Evolutionary conservation across 2,888 invertebrate species (phyloP).

Genomic region (Graphium colonna): DNA sequence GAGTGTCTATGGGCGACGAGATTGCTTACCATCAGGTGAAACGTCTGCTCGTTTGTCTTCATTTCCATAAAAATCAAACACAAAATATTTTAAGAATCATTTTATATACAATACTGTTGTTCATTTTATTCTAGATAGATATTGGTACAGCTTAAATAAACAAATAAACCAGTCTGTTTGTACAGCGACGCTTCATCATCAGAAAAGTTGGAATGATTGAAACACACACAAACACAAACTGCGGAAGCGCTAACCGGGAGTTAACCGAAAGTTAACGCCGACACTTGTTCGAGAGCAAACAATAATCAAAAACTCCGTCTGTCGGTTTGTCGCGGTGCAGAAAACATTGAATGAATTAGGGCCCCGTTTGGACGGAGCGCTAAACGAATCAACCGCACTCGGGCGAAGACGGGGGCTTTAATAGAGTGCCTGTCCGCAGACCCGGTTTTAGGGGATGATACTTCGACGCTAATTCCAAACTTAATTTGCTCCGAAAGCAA

Average conservation of each 20-base stretch:
- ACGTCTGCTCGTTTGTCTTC: too few relatives aligned
- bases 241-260: background rate
- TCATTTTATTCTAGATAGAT: too few relatives aligned
- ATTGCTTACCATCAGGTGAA: too few relatives aligned
- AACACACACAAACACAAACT: background rate
- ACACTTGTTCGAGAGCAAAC: conserved; percentile 21
- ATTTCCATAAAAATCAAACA: too few relatives aligned
- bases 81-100: too few relatives aligned
- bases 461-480: conserved; percentile 3
- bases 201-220: background rate
- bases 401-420: conserved; percentile 23
- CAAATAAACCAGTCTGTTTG: too few relatives aligned
- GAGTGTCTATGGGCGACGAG: too few relatives aligned
- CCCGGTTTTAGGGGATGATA: conserved; percentile 4
- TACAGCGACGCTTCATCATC: too few relatives aligned
- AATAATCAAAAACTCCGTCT: conserved; percentile 22
- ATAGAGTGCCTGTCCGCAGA: conserved; percentile 22
- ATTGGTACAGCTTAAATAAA: too few relatives aligned
- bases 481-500: conserved; percentile 13
- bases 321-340: conserved; percentile 20
- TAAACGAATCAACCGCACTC: conserved; percentile 24
- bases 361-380: conserved; percentile 25
- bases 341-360: conserved; percentile 39
- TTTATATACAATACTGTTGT: too few relatives aligned
- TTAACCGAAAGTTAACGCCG: conserved; percentile 7